Evolutionary conservation across 2,797 vertebrate species (phyloP).

Genomic region (Heliangelus exortis): DNA sequence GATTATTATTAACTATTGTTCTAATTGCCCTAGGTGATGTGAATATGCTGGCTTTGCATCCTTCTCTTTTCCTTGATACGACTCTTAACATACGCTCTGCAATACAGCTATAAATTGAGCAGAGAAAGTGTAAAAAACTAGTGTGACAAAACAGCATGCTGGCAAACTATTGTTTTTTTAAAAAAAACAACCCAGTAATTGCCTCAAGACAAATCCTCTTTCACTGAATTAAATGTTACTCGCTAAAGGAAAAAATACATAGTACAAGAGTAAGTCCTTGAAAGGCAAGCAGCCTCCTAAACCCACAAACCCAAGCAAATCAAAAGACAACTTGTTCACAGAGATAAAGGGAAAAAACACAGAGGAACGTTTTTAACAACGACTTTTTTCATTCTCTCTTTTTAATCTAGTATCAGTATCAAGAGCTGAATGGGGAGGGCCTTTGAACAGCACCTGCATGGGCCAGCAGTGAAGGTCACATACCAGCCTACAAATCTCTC

Average conservation of each 20-base stretch:
- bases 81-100: neutral
- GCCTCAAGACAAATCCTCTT: conserved; percentile 40
- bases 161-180: neutral
- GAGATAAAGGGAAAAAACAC: conserved; percentile 68
- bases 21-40: neutral
- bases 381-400: conserved; percentile 68
- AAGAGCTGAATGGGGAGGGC: conserved; percentile 64
- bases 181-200: neutral
- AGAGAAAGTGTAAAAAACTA: neutral
- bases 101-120: neutral
- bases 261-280: conserved; percentile 74
- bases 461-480: conserved; percentile 75
- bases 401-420: conserved; percentile 75
- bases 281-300: conserved; percentile 74
- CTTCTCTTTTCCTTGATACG: neutral
- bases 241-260: conserved; percentile 66
- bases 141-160: neutral
- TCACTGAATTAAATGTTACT: conserved; percentile 37
- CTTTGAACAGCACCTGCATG: conserved; percentile 75
- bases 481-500: conserved; percentile 66
- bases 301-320: conserved; percentile 76
- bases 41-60: neutral
- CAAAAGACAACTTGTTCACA: conserved; percentile 77
- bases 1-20: neutral
- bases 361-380: conserved; percentile 60